phyloP scores from a whole-genome alignment of 2,113 vertebrate species.

The Propithecus coquereli region DNA sequence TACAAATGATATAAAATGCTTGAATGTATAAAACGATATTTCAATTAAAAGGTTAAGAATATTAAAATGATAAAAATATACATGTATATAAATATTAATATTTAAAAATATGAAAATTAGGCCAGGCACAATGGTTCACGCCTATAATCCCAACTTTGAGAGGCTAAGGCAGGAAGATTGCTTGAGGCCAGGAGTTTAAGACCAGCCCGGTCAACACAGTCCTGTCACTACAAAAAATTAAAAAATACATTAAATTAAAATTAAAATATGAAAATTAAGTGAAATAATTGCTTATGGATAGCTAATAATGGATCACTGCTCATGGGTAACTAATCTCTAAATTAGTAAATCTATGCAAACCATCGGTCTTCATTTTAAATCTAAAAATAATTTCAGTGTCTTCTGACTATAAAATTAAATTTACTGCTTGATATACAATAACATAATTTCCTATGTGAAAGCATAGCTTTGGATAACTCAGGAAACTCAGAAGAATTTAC shows the following conservation, averaged over 20 bases:
- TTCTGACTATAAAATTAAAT: neutral
- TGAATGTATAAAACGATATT: neutral
- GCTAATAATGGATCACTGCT: neutral
- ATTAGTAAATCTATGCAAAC: neutral
- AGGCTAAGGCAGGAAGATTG: no score
- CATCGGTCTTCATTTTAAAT: neutral
- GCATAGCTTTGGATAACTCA: neutral
- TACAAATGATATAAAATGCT: neutral
- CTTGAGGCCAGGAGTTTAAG: no score
- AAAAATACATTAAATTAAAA: no score
- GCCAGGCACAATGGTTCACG: no score
- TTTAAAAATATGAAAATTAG: neutral
- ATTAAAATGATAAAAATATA: neutral
- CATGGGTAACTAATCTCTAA: neutral
- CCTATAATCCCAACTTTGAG: no score
- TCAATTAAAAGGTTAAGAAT: neutral
- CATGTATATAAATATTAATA: neutral
- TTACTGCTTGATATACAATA: neutral
- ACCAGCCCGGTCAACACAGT: no score
- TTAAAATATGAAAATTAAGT: neutral
- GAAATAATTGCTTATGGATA: neutral
- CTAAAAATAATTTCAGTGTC: neutral
- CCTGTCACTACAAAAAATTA: no score
- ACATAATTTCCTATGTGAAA: constrained; percentile 17
- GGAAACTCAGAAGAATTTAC: neutral